A percentile compares a stretch with the other conserved stretches of the same genome.
Conservation (phyloP, 2,797 vertebrate genomes). For the Semotilus atromaculatus region DNA sequence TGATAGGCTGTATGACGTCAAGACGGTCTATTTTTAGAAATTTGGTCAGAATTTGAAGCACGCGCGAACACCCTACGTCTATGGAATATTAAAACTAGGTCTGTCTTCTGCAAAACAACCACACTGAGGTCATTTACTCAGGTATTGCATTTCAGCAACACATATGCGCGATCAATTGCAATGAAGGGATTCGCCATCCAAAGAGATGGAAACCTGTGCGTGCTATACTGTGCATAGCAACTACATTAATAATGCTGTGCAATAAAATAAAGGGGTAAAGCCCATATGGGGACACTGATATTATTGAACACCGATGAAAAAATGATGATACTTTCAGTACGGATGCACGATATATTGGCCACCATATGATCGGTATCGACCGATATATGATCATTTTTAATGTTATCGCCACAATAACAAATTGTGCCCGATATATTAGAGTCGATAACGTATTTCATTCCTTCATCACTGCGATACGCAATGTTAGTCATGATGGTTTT, state of each 20-base stretch:
- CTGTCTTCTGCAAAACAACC: slow-evolving; percentile 38
- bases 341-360: too few relatives aligned
- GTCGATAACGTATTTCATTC: too few relatives aligned
- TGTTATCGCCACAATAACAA: too few relatives aligned
- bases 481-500: too few relatives aligned
- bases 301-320: background rate
- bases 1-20: slow-evolving; percentile 79
- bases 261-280: background rate
- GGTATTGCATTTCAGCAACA: background rate
- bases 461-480: too few relatives aligned
- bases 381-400: too few relatives aligned
- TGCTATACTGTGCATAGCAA: background rate
- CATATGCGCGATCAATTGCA: background rate
- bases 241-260: background rate
- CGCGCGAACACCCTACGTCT: slow-evolving; percentile 62
- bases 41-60: slow-evolving; percentile 74
- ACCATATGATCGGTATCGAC: too few relatives aligned
- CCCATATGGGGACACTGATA: background rate
- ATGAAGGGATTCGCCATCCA: background rate
- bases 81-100: slow-evolving; percentile 61
- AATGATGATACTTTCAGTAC: background rate
- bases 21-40: slow-evolving; percentile 80
- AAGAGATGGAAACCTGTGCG: background rate
- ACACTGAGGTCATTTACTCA: slow-evolving; percentile 6
- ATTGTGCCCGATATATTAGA: too few relatives aligned